phyloP scores from a whole-genome alignment of 2,888 invertebrate species.

The Serrognathus titanus region DNA sequence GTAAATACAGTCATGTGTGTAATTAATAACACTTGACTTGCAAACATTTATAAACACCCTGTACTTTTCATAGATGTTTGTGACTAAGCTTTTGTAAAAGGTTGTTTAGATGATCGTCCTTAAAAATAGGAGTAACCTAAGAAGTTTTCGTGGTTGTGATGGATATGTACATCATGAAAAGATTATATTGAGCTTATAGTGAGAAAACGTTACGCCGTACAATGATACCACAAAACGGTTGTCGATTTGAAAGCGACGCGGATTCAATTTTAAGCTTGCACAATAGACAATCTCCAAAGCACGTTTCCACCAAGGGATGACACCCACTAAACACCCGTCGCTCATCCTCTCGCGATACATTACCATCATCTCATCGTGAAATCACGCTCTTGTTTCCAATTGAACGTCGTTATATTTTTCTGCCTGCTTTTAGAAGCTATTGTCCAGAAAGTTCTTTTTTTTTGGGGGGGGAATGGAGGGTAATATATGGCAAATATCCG shows the following conservation, averaged over 20 bases:
- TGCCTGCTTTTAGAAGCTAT: too few species aligned
- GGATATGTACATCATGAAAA: background rate
- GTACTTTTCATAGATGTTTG: too few species aligned
- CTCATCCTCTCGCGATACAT: conserved; percentile 8
- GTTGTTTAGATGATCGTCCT: too few species aligned
- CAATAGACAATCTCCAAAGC: conserved; percentile 39
- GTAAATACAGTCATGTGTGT: too few species aligned
- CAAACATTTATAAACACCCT: too few species aligned
- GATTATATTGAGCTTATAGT: conserved; percentile 1
- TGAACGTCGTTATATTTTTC: too few species aligned
- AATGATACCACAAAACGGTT: conserved; percentile 25
- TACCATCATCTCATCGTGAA: conserved; percentile 5
- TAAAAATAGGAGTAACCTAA: too few species aligned
- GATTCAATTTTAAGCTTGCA: conserved; percentile 36
- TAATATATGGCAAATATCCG: conserved; percentile 24
- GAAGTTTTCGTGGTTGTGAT: too few species aligned
- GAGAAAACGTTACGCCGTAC: conserved; percentile 13
- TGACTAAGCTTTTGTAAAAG: too few species aligned
- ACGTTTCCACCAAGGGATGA: conserved; percentile 33
- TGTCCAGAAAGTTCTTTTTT: background rate
- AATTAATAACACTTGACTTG: too few species aligned
- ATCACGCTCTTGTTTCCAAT: background rate
- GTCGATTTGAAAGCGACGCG: conserved; percentile 34
- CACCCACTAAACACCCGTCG: conserved; percentile 9
- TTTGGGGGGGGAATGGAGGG: too few species aligned